Percentiles rank a stretch among this genome's conserved stretches.
phyloP scores from a whole-genome alignment of 2,113 vertebrate genomes.

The Varanus komodoensis region DNA sequence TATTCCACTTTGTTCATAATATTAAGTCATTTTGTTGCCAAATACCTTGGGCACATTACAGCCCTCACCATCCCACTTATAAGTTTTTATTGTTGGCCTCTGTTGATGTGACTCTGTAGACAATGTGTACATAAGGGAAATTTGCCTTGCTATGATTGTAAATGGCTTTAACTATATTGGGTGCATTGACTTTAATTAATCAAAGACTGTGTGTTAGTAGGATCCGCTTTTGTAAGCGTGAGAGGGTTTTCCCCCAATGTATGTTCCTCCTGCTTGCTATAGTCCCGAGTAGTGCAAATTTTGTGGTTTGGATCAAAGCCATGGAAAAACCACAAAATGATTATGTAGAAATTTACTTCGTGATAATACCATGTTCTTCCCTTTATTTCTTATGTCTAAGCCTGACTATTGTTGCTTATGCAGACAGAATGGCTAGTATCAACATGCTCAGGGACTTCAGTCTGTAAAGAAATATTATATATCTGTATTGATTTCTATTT shows the following conservation, averaged over 20 bases:
- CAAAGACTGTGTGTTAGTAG: background rate
- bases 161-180: background rate
- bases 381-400: background rate
- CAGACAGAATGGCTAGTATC: background rate
- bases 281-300: no score
- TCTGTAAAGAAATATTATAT: background rate
- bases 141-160: no score
- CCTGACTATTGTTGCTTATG: background rate
- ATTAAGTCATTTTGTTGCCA: background rate
- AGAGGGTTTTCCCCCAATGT: no score
- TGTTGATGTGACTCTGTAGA: no score
- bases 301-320: background rate
- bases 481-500: no score
- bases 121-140: no score
- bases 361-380: background rate
- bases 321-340: background rate
- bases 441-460: background rate
- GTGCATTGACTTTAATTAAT: background rate
- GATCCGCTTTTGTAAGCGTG: background rate
- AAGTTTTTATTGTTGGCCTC: no score
- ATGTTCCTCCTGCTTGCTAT: background rate
- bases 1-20: background rate
- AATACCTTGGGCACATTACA: background rate
- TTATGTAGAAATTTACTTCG: background rate
- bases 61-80: no score